A percentile compares a stretch with the other conserved stretches of the same genome.
phyloP scores from a whole-genome alignment of 1,140 invertebrate genomes.

The Neodiprion fabricii region DNA sequence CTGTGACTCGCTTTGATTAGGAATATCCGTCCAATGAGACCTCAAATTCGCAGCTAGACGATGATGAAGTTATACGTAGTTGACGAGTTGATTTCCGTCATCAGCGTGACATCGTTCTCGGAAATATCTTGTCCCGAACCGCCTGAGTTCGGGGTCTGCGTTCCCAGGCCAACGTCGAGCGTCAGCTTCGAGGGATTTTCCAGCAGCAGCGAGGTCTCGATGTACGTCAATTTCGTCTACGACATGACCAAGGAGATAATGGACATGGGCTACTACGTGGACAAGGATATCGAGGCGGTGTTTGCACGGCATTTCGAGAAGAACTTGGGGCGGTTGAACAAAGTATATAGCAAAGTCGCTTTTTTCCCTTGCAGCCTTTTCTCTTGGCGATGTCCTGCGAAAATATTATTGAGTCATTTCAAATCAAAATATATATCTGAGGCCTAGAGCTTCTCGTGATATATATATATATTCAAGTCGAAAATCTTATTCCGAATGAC shows the following conservation, averaged over 20 bases:
- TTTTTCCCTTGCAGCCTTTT: no score
- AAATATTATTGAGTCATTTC: no score
- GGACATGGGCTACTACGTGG: conserved; percentile 58
- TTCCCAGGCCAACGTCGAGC: not conserved
- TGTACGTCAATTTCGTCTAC: conserved; percentile 61
- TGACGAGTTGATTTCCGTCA: not conserved
- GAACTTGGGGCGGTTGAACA: conserved; percentile 47
- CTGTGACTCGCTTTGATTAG: no score
- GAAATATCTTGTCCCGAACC: not conserved
- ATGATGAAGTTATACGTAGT: no score
- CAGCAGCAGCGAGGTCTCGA: conserved; percentile 25
- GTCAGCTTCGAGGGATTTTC: not conserved
- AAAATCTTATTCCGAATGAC: no score
- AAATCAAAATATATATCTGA: no score
- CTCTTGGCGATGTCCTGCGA: no score
- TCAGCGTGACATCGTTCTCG: not conserved
- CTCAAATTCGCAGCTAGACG: no score
- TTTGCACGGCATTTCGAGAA: conserved; percentile 55
- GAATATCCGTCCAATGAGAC: no score
- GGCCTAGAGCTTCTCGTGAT: no score
- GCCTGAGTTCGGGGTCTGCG: not conserved
- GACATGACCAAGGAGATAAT: conserved; percentile 64
- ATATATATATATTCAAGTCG: no score
- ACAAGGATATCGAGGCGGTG: conserved; percentile 56
- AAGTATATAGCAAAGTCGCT: conserved; percentile 35